Evolutionary conservation across 2,113 vertebrate genomes (phyloP).

Genomic region (Ovis canadensis): DNA sequence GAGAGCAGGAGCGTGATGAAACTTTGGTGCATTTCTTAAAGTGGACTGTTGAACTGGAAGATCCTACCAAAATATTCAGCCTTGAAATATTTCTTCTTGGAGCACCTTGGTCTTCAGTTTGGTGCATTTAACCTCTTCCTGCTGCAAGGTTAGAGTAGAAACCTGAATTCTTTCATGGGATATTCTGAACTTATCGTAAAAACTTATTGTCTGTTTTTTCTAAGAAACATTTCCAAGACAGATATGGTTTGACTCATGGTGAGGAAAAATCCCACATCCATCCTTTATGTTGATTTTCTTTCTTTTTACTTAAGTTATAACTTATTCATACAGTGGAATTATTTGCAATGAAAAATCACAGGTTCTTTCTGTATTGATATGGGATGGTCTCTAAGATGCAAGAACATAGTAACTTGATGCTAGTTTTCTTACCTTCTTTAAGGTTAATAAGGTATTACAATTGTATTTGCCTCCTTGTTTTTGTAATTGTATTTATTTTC

Average conservation of each 20-base stretch:
- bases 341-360: not conserved
- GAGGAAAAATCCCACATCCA: not conserved
- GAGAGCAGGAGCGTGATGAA: not conserved
- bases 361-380: not conserved
- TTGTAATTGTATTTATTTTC: not conserved
- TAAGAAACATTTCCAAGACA: not conserved
- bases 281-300: not conserved
- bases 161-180: not conserved
- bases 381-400: not conserved
- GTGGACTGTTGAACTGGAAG: not conserved
- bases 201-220: not conserved
- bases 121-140: not conserved
- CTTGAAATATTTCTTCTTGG: not conserved
- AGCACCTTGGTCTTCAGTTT: not conserved
- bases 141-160: not conserved
- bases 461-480: not conserved
- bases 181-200: not conserved
- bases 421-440: not conserved
- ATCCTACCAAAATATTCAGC: not conserved
- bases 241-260: not conserved
- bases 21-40: not conserved
- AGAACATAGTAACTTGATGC: not conserved
- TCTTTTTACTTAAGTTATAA: not conserved
- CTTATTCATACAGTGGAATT: not conserved
- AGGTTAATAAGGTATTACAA: not conserved